Conservation (phyloP, 2,797 vertebrate species). For the Melanogrammus aeglefinus region DNA sequence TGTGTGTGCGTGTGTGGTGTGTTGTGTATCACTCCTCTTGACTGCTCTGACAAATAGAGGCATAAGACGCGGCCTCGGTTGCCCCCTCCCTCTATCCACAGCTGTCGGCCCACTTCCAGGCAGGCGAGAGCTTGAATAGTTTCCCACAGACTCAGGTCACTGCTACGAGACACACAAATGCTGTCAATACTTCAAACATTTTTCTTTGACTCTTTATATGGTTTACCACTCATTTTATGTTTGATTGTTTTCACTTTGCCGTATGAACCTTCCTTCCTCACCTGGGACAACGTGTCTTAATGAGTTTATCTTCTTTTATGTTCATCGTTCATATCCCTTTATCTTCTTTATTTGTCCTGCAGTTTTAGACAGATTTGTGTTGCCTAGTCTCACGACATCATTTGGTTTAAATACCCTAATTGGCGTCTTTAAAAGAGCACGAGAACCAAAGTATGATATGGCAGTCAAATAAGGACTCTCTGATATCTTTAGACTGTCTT, state of each 20-base stretch:
- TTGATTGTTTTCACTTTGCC: not conserved
- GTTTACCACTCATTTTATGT: not conserved
- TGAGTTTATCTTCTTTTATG: not conserved
- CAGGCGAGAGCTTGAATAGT: not conserved
- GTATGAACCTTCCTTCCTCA: not conserved
- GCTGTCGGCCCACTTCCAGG: not conserved
- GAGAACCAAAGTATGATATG: not conserved
- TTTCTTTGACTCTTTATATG: not conserved
- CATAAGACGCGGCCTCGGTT: slow-evolving; percentile 23
- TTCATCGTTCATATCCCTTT: not conserved
- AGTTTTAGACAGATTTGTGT: not conserved
- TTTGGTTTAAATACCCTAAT: not conserved
- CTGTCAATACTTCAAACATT: not conserved
- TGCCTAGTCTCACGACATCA: not conserved
- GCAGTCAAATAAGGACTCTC: not conserved
- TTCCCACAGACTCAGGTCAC: not conserved
- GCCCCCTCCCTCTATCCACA: not conserved
- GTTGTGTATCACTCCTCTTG: no score
- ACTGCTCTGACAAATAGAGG: slow-evolving; percentile 8
- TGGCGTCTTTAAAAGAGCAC: not conserved
- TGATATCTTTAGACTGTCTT: not conserved
- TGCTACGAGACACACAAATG: not conserved
- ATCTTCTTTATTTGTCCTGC: not conserved
- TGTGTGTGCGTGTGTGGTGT: no score
- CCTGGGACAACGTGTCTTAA: not conserved